Conservation (phyloP, 2,888 invertebrate genomes). For the Melanostoma mellinum region DNA sequence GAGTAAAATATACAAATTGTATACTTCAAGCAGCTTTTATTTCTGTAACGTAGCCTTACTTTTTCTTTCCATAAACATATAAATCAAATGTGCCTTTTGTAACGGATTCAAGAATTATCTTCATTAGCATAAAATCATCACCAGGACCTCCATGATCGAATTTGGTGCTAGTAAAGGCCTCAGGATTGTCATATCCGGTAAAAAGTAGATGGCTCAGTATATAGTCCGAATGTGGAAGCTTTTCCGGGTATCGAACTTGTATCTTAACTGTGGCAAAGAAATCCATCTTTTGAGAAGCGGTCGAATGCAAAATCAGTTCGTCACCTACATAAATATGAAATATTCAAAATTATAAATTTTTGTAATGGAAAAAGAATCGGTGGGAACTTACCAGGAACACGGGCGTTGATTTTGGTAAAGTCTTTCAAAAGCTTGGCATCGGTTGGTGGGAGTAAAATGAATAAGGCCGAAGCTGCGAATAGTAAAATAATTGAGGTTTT, state of each 20-base stretch:
- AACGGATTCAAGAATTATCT: constrained; percentile 50
- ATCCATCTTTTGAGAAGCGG: constrained; percentile 28
- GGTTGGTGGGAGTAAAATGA: no score
- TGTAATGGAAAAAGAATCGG: no score
- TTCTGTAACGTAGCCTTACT: constrained; percentile 5
- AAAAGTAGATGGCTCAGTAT: constrained; percentile 35
- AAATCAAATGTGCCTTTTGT: constrained; percentile 45
- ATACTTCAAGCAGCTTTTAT: no score
- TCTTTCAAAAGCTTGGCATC: no score
- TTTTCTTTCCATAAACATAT: constrained; percentile 59
- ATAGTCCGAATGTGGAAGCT: constrained; percentile 20
- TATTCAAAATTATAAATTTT: not conserved
- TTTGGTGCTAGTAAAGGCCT: constrained; percentile 21
- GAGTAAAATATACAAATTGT: no score
- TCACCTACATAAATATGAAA: constrained; percentile 12
- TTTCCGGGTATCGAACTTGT: constrained; percentile 34
- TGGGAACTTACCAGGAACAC: no score
- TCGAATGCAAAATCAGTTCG: constrained; percentile 28
- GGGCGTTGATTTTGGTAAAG: no score
- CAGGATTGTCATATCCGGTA: constrained; percentile 39
- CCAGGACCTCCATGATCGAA: constrained; percentile 54
- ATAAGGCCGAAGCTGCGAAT: no score
- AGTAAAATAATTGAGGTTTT: no score
- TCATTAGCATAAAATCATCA: constrained; percentile 38
- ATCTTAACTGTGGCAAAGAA: constrained; percentile 43